These are phyloP conservation scores for Portunus trituberculatus DNA, from an alignment of 1,140 invertebrate species.

Conservation along the genomic window DNA sequence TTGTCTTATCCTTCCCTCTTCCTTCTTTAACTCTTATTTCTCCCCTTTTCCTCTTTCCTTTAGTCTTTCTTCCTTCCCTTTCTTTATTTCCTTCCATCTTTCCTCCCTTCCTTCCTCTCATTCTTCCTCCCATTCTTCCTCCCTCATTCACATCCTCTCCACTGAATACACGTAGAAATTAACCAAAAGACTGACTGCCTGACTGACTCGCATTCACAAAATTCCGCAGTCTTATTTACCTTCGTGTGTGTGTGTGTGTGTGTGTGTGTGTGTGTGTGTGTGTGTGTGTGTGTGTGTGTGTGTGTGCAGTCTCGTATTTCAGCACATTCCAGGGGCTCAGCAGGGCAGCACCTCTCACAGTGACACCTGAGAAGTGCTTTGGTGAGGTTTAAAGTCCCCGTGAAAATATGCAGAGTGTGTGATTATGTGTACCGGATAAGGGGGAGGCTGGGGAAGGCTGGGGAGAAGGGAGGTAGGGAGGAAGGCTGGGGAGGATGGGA, in stretches of 20 bases:
- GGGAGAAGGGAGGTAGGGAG: neutral
- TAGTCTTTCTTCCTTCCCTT: neutral
- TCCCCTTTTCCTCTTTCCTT: neutral
- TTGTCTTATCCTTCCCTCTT: too few species aligned
- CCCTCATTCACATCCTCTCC: neutral
- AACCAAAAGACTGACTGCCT: too few species aligned
- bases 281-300: neutral
- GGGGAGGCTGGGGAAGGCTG: neutral
- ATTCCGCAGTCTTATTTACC: neutral
- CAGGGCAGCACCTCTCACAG: neutral
- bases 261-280: neutral
- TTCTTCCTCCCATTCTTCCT: neutral
- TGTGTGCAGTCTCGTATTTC: neutral
- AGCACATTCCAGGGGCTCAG: neutral
- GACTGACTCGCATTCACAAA: neutral
- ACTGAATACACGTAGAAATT: too few species aligned
- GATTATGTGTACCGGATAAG: neutral
- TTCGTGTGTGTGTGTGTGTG: neutral
- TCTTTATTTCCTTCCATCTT: neutral
- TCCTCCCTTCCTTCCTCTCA: neutral
- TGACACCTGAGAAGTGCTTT: neutral
- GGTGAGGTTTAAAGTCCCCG: neutral
- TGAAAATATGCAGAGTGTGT: constrained; percentile 14
- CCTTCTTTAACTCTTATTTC: neutral
- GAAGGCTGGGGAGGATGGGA: too few species aligned